A percentile compares a stretch with the other conserved stretches of the same genome.
phyloP scores from a whole-genome alignment of 2,113 vertebrate genomes.

The Micronisus gabar region DNA sequence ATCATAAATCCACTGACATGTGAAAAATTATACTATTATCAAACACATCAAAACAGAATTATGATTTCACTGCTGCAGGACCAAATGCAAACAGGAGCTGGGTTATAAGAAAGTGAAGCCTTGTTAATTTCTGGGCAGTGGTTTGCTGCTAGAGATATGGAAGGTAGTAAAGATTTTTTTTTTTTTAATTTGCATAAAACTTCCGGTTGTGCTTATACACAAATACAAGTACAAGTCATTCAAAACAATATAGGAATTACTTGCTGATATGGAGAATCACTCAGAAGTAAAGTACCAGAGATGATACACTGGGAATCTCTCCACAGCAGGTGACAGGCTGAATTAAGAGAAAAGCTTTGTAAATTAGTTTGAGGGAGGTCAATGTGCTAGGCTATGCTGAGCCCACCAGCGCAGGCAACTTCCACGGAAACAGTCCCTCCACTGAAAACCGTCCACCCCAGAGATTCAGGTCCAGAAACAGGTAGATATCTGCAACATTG shows the following conservation, averaged over 20 bases:
- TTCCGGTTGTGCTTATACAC: background rate
- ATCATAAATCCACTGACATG: conserved; percentile 60
- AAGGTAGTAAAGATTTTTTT: background rate
- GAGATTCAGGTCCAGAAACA: background rate
- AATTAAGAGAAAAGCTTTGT: background rate
- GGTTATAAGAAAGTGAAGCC: background rate
- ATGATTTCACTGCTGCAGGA: conserved; percentile 24
- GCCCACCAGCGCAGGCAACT: background rate
- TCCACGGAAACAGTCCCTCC: background rate
- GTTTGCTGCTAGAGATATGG: background rate
- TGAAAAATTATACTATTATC: conserved; percentile 62
- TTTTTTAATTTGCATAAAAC: background rate
- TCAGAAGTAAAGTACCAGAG: background rate
- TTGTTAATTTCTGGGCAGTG: conserved; percentile 17
- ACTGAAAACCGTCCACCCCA: background rate
- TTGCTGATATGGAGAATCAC: background rate
- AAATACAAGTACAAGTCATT: background rate
- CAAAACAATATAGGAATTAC: background rate
- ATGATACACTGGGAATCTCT: background rate
- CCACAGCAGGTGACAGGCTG: background rate
- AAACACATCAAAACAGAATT: conserved; percentile 51
- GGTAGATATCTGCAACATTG: background rate
- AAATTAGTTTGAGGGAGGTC: background rate
- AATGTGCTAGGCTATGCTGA: background rate
- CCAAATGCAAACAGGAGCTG: background rate